Conservation (phyloP, 2,888 invertebrate genomes). For the Xanthia icteritia region DNA sequence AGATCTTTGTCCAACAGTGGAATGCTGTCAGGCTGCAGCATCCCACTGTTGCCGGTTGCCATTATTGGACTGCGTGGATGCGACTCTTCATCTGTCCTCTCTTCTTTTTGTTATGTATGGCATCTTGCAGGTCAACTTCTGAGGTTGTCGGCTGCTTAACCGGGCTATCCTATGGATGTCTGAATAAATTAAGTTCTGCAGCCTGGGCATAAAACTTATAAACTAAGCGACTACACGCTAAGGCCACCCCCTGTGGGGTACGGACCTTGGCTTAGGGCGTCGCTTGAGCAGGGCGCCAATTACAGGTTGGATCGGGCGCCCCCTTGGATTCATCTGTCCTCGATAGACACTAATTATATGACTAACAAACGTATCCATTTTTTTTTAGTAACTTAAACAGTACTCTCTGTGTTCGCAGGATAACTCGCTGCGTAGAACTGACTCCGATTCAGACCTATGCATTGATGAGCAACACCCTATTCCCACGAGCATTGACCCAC, state of each 20-base stretch:
- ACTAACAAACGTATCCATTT: neutral
- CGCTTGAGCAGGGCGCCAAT: neutral
- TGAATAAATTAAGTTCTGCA: neutral
- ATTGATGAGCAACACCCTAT: slow-evolving; percentile 92
- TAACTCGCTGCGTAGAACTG: slow-evolving; percentile 92
- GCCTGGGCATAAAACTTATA: neutral
- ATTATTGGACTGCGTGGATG: neutral
- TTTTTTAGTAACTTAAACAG: slow-evolving; percentile 6
- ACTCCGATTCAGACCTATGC: slow-evolving; percentile 97
- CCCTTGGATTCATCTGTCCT: neutral
- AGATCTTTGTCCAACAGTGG: neutral
- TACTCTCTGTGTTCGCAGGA: slow-evolving; percentile 86
- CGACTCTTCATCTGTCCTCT: neutral
- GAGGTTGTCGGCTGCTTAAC: neutral
- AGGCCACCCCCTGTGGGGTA: neutral
- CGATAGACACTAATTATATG: neutral
- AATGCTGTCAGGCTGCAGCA: neutral
- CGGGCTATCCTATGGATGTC: neutral
- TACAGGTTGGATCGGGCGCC: neutral
- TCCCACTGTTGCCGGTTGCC: neutral
- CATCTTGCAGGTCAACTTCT: neutral
- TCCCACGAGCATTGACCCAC: slow-evolving; percentile 86
- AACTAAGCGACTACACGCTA: neutral
- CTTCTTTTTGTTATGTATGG: neutral
- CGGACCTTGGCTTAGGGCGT: neutral